Evolutionary conservation across 2,113 vertebrate genomes (phyloP), one percentile per base, ranked within the genome.

Genomic region (Cheilinus undulatus): DNA sequence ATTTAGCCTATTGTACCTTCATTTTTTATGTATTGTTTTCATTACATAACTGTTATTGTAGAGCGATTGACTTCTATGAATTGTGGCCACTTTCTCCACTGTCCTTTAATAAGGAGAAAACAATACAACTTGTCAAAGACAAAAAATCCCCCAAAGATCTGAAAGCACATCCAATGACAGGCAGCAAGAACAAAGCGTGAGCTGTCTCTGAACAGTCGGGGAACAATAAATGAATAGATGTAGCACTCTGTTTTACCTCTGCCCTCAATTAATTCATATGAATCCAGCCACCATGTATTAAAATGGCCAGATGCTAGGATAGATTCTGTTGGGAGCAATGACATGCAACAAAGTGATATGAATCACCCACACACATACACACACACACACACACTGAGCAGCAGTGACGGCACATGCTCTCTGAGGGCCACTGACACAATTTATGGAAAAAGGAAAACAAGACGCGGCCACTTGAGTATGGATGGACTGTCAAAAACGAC

Each of bases 291-390:
- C 78, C 80, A 63, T 80, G 87, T 83, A 84, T 90, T 87, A 82
- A 88, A 86, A 73, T 67, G 82, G 81, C 90, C 90, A 92, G 90
- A 90, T 92, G 90, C 82, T 92, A 62, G 90, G 90, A 92, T 86
- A 74, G 81, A 92, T 90, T 90, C 89, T 84, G 87, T 88, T 89
- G 90, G 89, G 89, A 89, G 85, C 80, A 78, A 82, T 90, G 89
- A 78, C 90, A 88, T 83, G 83, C 82, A 71, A 86, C 87, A 89
- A 90, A 92, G 86, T 90, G 86, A 92, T 90, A 90, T 87, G 84
- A 91, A 91, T 91, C 90, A 80, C 12, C 36, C 64, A 60, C 70
- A 36, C 68, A 50, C 54, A 22, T 59, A n/a, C n/a, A n/a, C 32
- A 32, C 32, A 34, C 32, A 34, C 43, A 52, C 72, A 72, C 73